Percentiles rank a stretch among this genome's conserved stretches.
Conservation (phyloP, 2,113 vertebrate species). For the Thryonomys swinderianus region DNA sequence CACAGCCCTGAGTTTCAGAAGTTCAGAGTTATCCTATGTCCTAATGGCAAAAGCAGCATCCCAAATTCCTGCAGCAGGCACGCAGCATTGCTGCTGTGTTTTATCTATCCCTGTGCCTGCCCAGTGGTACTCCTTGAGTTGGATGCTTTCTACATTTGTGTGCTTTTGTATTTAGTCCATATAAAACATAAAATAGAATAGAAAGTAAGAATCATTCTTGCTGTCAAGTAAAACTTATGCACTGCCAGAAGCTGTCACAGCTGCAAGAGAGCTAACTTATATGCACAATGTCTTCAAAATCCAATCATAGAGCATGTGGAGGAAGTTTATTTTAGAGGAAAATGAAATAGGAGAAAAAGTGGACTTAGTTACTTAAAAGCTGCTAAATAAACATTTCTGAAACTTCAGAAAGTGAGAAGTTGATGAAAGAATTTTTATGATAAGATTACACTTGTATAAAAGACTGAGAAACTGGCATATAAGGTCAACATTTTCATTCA, state of each 20-base stretch:
- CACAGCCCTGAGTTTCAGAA: background rate
- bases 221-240: background rate
- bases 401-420: background rate
- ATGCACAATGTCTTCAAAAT: background rate
- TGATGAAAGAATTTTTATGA: background rate
- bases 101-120: background rate
- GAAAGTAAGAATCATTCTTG: background rate
- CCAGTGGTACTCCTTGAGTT: accelerated
- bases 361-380: background rate
- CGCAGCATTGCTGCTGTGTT: background rate
- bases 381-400: background rate
- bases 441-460: background rate
- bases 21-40: background rate
- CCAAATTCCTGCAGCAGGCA: too few relatives aligned
- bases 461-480: background rate
- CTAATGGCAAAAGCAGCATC: background rate
- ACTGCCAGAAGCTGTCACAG: background rate
- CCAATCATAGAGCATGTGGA: too few relatives aligned
- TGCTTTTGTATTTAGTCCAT: background rate
- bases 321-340: background rate
- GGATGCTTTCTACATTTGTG: background rate
- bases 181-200: background rate
- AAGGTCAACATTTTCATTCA: background rate
- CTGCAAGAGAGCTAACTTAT: background rate
- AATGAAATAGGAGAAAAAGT: background rate